A percentile compares a stretch with the other conserved stretches of the same genome.
Evolutionary conservation across 2,888 invertebrate genomes (phyloP).

Genomic region (Nycteola revayana): DNA sequence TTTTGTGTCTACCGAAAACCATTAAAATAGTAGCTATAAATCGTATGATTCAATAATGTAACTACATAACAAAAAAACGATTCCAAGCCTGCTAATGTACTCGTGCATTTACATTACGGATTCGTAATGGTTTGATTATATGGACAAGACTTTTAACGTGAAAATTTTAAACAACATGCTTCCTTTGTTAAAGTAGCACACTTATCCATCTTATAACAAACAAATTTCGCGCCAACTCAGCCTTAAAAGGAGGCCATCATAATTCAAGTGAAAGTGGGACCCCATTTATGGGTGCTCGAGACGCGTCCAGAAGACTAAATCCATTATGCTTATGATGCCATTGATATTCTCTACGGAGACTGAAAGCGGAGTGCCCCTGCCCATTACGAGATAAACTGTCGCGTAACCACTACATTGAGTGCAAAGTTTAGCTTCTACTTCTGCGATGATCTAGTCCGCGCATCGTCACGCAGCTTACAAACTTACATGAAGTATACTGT

Average conservation of each 20-base stretch:
- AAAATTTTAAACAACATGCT: too few species aligned
- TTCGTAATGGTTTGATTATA: too few species aligned
- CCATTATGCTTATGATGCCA: conserved; percentile 58
- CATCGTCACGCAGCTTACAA: conserved; percentile 8
- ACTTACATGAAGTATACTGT: conserved; percentile 11
- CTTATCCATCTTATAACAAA: too few species aligned
- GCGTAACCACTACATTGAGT: conserved; percentile 27
- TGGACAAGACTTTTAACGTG: too few species aligned
- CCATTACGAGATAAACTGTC: conserved; percentile 41
- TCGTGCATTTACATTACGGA: too few species aligned
- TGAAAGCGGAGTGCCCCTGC: conserved; percentile 42
- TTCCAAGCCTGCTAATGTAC: too few species aligned
- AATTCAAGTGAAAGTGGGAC: conserved; percentile 57
- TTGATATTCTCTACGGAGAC: conserved; percentile 55
- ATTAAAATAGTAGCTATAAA: too few species aligned
- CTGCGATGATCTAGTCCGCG: conserved; percentile 13
- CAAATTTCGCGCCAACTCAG: conserved; percentile 28
- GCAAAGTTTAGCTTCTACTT: conserved; percentile 23
- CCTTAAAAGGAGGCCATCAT: conserved; percentile 44
- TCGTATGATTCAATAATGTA: too few species aligned
- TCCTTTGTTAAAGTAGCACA: too few species aligned
- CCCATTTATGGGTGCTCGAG: conserved; percentile 39
- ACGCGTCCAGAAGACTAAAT: conserved; percentile 45
- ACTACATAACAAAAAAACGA: too few species aligned
- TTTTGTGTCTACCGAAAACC: too few species aligned